phyloP scores from a whole-genome alignment of 2,113 vertebrate species.

The Corythornis cristatus region DNA sequence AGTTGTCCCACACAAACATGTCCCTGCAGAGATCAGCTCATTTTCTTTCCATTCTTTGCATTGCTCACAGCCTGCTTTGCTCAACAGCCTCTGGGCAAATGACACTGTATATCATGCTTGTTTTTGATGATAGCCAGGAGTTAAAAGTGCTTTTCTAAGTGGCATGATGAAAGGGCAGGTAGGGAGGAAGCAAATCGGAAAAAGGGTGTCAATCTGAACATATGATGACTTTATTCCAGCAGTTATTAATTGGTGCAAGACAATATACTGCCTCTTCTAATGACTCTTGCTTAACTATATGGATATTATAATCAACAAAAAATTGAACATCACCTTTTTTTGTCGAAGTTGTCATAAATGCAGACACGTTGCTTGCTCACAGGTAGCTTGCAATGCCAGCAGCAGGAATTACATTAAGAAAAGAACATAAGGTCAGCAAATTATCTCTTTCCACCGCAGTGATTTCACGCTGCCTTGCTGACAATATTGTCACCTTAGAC shows the following conservation, averaged over 20 bases:
- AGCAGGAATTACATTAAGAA: neutral
- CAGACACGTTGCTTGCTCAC: neutral
- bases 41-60: neutral
- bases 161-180: neutral
- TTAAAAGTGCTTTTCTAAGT: neutral
- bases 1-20: neutral
- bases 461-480: neutral
- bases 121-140: neutral
- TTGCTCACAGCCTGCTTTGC: neutral
- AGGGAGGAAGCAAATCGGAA: neutral
- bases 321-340: neutral
- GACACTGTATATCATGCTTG: neutral
- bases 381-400: neutral
- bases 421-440: neutral
- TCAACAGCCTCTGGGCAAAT: neutral
- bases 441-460: neutral
- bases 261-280: neutral
- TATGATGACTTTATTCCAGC: neutral
- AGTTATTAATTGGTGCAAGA: neutral
- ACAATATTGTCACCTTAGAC: neutral
- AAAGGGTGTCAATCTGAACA: neutral
- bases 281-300: neutral
- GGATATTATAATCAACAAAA: neutral
- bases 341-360: neutral
- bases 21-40: neutral